Percentiles rank a stretch among this genome's conserved stretches.
Conservation (phyloP, 1,140 invertebrate genomes). For the Neoseiulus cucumeris region DNA sequence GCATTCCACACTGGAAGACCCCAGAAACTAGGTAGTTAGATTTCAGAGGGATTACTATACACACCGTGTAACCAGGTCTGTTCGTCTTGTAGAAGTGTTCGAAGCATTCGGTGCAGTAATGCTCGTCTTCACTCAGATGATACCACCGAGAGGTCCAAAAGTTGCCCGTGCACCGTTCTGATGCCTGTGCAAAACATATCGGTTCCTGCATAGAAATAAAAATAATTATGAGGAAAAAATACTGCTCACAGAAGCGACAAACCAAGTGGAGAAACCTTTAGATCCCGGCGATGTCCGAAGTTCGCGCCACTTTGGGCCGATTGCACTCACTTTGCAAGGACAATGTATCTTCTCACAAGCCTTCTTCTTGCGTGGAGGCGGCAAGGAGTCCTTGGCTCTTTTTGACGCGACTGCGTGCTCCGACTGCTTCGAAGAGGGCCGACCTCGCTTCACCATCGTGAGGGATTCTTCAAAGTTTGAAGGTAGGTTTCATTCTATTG, state of each 20-base stretch:
- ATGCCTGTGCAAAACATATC: conserved; percentile 14
- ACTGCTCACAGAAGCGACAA: no score
- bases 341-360: background rate
- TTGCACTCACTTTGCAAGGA: background rate
- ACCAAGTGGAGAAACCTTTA: no score
- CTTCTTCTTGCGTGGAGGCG: background rate
- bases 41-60: background rate
- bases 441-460: background rate
- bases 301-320: no score
- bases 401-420: background rate
- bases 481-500: no score
- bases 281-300: no score
- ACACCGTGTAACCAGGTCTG: conserved; percentile 9
- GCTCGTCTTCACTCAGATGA: conserved; percentile 29
- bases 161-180: conserved; percentile 18
- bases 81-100: conserved; percentile 27
- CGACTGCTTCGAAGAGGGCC: conserved; percentile 5
- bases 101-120: conserved; percentile 32
- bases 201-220: conserved; percentile 11
- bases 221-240: no score
- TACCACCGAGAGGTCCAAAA: conserved; percentile 30
- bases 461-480: background rate
- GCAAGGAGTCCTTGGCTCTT: background rate
- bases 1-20: background rate
- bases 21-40: conserved; percentile 8